Conservation (phyloP, 2,888 invertebrate species). For the Morpho deidamia region DNA sequence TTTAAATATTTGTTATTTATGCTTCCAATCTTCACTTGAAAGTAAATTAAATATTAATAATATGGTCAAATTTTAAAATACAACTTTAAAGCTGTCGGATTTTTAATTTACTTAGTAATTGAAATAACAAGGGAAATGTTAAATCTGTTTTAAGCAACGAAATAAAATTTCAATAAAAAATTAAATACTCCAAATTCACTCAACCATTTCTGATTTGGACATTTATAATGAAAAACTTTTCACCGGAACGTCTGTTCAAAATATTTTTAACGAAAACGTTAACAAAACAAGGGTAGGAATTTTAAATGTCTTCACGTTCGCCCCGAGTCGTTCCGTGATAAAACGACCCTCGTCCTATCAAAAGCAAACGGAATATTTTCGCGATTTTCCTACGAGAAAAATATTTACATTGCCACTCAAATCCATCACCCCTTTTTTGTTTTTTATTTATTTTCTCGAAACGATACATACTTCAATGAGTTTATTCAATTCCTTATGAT, state of each 20-base stretch:
- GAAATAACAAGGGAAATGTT: too few species aligned
- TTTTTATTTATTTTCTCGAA: neutral
- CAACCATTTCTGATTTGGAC: neutral
- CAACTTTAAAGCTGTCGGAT: too few species aligned
- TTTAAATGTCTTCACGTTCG: conserved; percentile 42
- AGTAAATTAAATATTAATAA: too few species aligned
- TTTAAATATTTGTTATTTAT: too few species aligned
- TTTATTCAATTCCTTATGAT: too few species aligned
- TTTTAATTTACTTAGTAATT: too few species aligned
- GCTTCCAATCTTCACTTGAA: too few species aligned
- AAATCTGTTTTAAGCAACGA: too few species aligned
- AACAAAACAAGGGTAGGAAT: conserved; percentile 41
- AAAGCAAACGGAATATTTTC: conserved; percentile 15
- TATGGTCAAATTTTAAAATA: too few species aligned
- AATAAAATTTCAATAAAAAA: too few species aligned
- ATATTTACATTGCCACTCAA: neutral
- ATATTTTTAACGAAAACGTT: conserved; percentile 19
- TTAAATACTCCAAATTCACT: too few species aligned
- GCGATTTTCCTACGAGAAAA: conserved; percentile 2
- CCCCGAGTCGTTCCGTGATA: conserved; percentile 39
- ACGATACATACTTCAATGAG: neutral
- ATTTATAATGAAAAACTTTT: conserved; percentile 1
- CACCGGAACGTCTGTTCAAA: conserved; percentile 5
- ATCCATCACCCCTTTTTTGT: neutral
- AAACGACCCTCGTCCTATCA: conserved; percentile 39